phyloP scores from a whole-genome alignment of 2,113 vertebrate species.

The Urocynchramus pylzowi region DNA sequence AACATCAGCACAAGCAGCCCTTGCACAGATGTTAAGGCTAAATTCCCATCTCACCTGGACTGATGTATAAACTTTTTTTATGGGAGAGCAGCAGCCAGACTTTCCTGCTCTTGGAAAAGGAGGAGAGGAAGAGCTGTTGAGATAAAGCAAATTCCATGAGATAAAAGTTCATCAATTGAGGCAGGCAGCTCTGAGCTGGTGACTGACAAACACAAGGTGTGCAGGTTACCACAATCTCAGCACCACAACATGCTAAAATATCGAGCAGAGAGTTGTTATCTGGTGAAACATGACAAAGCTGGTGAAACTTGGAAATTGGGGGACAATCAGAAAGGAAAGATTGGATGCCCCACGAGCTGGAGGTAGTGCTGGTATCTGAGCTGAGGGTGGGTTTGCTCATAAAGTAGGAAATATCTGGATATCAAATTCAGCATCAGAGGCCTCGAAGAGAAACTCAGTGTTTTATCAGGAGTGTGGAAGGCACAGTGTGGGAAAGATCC shows the following conservation, averaged over 20 bases:
- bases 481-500: background rate
- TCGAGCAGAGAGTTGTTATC: background rate
- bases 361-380: background rate
- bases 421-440: background rate
- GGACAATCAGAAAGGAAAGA: background rate
- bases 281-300: background rate
- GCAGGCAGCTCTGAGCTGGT: background rate
- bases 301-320: background rate
- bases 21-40: background rate
- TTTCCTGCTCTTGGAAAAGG: background rate
- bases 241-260: background rate
- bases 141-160: background rate
- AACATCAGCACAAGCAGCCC: background rate
- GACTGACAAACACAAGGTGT: background rate
- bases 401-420: background rate
- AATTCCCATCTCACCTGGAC: background rate
- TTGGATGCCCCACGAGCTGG: fast-evolving
- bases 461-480: background rate
- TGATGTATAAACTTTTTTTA: background rate
- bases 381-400: background rate
- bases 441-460: fast-evolving
- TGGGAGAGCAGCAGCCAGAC: background rate
- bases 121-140: background rate
- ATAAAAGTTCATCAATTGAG: background rate
- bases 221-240: background rate